phyloP scores from a whole-genome alignment of 1,140 invertebrate genomes.

The Armadillidium nasatum region DNA sequence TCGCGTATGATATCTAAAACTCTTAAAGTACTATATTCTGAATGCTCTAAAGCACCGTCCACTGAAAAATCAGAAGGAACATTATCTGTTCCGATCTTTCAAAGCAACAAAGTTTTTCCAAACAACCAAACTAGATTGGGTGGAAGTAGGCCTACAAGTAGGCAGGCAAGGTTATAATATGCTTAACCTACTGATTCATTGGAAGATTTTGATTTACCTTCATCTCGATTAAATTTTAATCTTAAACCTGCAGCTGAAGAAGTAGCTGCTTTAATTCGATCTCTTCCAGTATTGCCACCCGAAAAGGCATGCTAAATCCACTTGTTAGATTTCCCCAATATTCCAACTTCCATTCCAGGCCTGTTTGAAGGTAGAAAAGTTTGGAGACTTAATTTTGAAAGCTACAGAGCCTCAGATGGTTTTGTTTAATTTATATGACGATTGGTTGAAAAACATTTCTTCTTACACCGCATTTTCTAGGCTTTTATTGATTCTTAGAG shows the following conservation, averaged over 20 bases:
- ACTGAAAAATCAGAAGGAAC: constrained; percentile 99
- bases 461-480: constrained; percentile 96
- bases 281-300: constrained; percentile 97
- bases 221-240: constrained; percentile 99
- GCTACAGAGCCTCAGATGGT: constrained; percentile 99
- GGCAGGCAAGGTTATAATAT: no score
- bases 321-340: constrained; percentile 98
- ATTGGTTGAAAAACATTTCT: constrained; percentile 96
- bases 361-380: constrained; percentile 98
- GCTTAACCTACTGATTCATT: constrained; percentile 97
- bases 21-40: constrained; percentile 96
- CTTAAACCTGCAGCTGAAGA: constrained; percentile 99
- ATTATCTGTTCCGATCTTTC: no score
- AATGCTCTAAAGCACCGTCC: constrained; percentile 95
- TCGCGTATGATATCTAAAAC: constrained; percentile 96
- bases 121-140: no score
- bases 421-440: constrained; percentile 97
- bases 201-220: constrained; percentile 98
- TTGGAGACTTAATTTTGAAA: constrained; percentile 97
- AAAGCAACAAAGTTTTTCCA: no score
- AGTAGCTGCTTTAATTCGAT: constrained; percentile 98
- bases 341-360: constrained; percentile 99
- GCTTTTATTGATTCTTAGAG: constrained; percentile 91
- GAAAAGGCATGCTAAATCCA: constrained; percentile 99
- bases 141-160: no score